Percentiles rank a stretch among this genome's conserved stretches.
These are phyloP conservation scores for Tragelaphus strepsiceros DNA, from an alignment of 2,113 vertebrate species.

Conservation along the genomic window DNA sequence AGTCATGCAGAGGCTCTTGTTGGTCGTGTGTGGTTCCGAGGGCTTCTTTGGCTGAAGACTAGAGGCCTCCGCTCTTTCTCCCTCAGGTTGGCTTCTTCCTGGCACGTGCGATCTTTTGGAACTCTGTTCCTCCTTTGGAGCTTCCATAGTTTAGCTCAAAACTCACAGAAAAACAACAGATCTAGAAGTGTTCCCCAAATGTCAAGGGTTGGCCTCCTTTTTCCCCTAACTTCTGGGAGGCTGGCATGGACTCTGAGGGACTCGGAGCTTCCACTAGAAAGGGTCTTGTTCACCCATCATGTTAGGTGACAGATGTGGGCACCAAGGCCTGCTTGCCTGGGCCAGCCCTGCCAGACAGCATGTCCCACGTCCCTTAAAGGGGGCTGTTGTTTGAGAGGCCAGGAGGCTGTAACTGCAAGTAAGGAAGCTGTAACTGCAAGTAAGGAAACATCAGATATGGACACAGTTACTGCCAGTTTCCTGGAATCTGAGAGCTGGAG, in stretches of 20 bases:
- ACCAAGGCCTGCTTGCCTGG: not conserved
- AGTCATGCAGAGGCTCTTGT: accelerated
- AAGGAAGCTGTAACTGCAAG: not conserved
- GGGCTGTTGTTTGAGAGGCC: not conserved
- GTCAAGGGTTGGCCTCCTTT: not conserved
- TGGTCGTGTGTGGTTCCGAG: not conserved
- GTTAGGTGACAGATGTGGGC: too few relatives aligned
- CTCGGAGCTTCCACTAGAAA: not conserved
- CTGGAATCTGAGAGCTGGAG: not conserved
- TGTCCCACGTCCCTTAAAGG: not conserved
- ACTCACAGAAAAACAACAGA: not conserved
- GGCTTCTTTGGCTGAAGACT: not conserved
- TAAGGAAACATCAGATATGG: not conserved
- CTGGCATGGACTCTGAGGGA: not conserved
- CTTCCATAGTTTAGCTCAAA: not conserved
- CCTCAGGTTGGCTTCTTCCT: not conserved
- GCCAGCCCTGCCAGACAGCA: not conserved
- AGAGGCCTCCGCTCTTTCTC: accelerated
- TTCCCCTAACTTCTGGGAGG: not conserved
- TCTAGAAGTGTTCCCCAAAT: not conserved
- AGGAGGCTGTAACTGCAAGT: not conserved
- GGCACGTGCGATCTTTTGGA: not conserved
- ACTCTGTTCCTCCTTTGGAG: not conserved
- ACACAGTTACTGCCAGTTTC: not conserved
- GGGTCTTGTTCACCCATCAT: not conserved